phyloP scores from a whole-genome alignment of 1,140 invertebrate species.

The Temnothorax nylanderi region DNA sequence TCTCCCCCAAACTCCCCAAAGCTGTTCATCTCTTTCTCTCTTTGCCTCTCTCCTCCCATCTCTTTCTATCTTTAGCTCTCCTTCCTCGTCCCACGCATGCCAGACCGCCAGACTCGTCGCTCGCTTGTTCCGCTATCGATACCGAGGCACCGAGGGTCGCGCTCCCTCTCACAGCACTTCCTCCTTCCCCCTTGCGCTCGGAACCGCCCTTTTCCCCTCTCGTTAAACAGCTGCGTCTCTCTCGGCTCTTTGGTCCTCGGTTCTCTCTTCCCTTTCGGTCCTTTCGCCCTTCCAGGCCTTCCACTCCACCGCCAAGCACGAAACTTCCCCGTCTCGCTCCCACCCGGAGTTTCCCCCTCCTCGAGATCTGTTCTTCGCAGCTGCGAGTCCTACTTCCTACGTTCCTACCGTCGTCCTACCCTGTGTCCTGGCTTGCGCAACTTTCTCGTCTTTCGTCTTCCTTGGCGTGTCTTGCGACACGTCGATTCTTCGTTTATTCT shows the following conservation, averaged over 20 bases:
- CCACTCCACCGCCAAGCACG: background rate
- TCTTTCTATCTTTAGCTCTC: slow-evolving; percentile 21
- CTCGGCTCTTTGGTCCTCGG: background rate
- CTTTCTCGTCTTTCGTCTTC: background rate
- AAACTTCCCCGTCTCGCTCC: slow-evolving; percentile 40
- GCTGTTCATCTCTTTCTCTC: slow-evolving; percentile 22
- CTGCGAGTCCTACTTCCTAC: slow-evolving; percentile 17
- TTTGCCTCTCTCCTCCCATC: background rate
- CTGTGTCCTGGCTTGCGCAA: background rate
- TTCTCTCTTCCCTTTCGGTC: background rate
- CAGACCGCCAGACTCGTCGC: background rate
- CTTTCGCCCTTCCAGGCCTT: slow-evolving; percentile 3
- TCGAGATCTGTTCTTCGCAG: slow-evolving; percentile 45
- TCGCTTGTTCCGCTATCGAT: slow-evolving; percentile 43
- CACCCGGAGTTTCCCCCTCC: slow-evolving; percentile 4
- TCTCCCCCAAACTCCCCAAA: background rate
- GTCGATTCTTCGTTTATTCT: background rate
- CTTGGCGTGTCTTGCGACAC: background rate
- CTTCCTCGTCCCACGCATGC: slow-evolving; percentile 34
- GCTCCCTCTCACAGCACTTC: slow-evolving; percentile 31
- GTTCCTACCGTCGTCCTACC: background rate
- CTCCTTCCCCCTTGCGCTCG: background rate
- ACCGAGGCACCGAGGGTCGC: background rate
- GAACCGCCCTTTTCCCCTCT: slow-evolving; percentile 7
- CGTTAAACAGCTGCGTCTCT: slow-evolving; percentile 25